phyloP scores from a whole-genome alignment of 1,140 invertebrate genomes.

The Trypoxylus dichotomus region DNA sequence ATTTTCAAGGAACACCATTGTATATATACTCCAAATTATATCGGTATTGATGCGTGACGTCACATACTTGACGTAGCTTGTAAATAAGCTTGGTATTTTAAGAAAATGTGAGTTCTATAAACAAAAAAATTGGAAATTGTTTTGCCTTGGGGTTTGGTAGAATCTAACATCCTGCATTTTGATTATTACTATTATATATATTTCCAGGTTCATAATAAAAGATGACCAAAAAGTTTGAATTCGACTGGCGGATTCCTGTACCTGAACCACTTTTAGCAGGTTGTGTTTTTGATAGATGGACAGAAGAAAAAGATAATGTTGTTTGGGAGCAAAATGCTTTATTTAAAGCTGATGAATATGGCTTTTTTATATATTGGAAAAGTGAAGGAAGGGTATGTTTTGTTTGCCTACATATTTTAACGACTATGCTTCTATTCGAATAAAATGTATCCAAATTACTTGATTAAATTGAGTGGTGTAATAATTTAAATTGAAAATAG shows the following conservation, averaged over 20 bases:
- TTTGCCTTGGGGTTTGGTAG: background rate
- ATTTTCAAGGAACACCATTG: no score
- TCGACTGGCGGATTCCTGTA: slow-evolving; percentile 95
- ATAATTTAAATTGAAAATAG: background rate
- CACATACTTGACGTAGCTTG: slow-evolving; percentile 8
- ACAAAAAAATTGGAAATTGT: background rate
- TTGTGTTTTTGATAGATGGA: slow-evolving; percentile 91
- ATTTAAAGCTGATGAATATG: slow-evolving; percentile 97
- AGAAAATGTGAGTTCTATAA: slow-evolving; percentile 23
- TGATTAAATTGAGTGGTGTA: background rate
- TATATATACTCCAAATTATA: background rate
- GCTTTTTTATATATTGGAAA: slow-evolving; percentile 99
- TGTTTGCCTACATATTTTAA: background rate
- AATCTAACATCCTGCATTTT: background rate
- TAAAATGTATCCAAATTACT: background rate
- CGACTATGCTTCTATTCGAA: background rate
- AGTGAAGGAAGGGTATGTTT: slow-evolving; percentile 84
- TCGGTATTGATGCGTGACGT: slow-evolving; percentile 5
- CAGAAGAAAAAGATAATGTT: slow-evolving; percentile 91
- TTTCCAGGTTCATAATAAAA: slow-evolving; percentile 14
- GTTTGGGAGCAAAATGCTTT: slow-evolving; percentile 85
- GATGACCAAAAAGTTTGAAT: slow-evolving; percentile 98
- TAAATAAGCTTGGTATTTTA: slow-evolving; percentile 17
- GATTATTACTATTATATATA: background rate
- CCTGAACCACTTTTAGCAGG: slow-evolving; percentile 85